Evolutionary conservation across 1,140 invertebrate genomes (phyloP).

Genomic region (Vanessa tameamea): DNA sequence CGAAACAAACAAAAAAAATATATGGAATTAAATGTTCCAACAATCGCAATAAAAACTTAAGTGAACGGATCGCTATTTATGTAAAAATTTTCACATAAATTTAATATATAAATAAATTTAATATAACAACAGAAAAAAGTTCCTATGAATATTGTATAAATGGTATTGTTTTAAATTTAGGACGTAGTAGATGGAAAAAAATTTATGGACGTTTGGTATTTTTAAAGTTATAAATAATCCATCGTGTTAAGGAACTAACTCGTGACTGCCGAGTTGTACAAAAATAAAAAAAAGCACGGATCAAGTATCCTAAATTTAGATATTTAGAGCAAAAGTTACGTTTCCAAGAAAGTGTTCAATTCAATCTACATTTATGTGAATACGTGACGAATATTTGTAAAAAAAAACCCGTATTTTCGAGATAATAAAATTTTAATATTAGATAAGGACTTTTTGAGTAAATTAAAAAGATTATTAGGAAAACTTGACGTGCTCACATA

Average conservation of each 20-base stretch:
- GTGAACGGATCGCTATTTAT: constrained; percentile 80
- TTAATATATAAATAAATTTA: constrained; percentile 78
- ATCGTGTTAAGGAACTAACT: constrained; percentile 71
- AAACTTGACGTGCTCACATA: constrained; percentile 28
- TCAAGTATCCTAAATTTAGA: constrained; percentile 76
- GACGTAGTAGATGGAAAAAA: constrained; percentile 77
- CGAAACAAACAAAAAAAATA: background rate
- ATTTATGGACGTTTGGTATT: constrained; percentile 79
- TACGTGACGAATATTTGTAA: constrained; percentile 51
- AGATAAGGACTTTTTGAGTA: constrained; percentile 57
- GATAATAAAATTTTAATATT: constrained; percentile 59
- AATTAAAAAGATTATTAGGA: constrained; percentile 50
- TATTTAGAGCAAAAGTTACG: constrained; percentile 73
- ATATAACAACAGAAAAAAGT: constrained; percentile 80
- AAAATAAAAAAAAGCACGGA: constrained; percentile 75
- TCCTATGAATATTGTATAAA: constrained; percentile 80
- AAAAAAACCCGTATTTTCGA: constrained; percentile 66
- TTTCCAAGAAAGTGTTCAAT: constrained; percentile 79
- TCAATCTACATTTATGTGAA: constrained; percentile 47
- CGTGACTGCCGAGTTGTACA: constrained; percentile 65
- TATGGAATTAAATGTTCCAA: constrained; percentile 16
- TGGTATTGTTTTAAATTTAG: constrained; percentile 80
- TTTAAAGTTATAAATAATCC: constrained; percentile 77
- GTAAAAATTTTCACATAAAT: constrained; percentile 79
- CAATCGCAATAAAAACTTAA: constrained; percentile 55